Evolutionary conservation across 1,140 invertebrate genomes (phyloP).

Genomic region (Cepaea nemoralis): DNA sequence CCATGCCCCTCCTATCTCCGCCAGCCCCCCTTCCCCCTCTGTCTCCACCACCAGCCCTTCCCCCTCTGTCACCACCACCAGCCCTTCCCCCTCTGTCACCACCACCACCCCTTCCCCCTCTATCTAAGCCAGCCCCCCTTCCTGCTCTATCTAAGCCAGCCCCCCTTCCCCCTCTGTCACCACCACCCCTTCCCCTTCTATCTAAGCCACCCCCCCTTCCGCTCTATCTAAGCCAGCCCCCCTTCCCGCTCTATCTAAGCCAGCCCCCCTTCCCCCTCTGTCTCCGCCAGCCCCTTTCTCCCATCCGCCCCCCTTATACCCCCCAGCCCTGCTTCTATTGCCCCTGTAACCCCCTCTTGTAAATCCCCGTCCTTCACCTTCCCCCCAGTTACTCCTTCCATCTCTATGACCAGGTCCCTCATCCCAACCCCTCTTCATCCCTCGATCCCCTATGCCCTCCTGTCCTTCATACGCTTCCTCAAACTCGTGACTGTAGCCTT

Average conservation of each 20-base stretch:
- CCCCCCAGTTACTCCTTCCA: slow-evolving; percentile 20
- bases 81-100: background rate
- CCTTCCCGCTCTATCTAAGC: slow-evolving; percentile 29
- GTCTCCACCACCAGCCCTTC: too few relatives aligned
- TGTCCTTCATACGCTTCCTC: slow-evolving; percentile 31
- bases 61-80: slow-evolving; percentile 10
- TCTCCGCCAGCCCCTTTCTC: background rate
- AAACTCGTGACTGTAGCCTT: slow-evolving; percentile 36
- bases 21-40: too few relatives aligned
- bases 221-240: slow-evolving; percentile 35
- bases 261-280: slow-evolving; percentile 17
- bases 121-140: slow-evolving; percentile 42
- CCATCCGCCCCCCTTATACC: slow-evolving; percentile 5
- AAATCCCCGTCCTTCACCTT: slow-evolving; percentile 37
- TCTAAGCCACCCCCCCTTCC: background rate
- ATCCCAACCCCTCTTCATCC: slow-evolving; percentile 45
- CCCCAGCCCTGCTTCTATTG: background rate
- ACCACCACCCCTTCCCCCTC: slow-evolving; percentile 40
- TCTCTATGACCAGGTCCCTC: slow-evolving; percentile 47
- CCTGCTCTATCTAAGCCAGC: background rate
- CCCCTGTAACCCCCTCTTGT: background rate
- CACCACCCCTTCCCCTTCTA: background rate
- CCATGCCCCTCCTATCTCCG: too few relatives aligned
- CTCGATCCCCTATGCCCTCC: slow-evolving; percentile 30
- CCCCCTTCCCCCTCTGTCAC: background rate